A percentile compares a stretch with the other conserved stretches of the same genome.
Conservation (phyloP, 2,113 vertebrate genomes). For the Physeter macrocephalus region DNA sequence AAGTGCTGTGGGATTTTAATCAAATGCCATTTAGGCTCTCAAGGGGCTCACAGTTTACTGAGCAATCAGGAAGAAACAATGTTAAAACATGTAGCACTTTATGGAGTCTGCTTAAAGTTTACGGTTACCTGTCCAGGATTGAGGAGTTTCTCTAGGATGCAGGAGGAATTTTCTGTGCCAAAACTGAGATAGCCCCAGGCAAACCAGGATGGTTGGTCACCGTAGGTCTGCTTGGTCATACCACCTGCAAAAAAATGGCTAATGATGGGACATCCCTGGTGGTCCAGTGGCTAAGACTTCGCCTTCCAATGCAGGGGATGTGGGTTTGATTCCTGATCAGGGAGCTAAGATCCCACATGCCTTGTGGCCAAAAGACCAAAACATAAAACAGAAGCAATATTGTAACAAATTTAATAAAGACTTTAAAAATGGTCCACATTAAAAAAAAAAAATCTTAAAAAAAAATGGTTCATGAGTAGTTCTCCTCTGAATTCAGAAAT, state of each 20-base stretch:
- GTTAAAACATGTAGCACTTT: neutral
- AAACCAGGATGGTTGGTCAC: neutral
- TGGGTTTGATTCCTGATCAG: too few relatives aligned
- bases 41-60: neutral
- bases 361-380: too few relatives aligned
- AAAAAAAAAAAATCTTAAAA: too few relatives aligned
- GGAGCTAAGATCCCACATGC: too few relatives aligned
- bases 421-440: too few relatives aligned
- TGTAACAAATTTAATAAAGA: too few relatives aligned
- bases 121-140: neutral
- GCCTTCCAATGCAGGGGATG: too few relatives aligned
- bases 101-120: neutral
- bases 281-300: too few relatives aligned
- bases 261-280: too few relatives aligned
- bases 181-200: neutral
- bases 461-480: neutral
- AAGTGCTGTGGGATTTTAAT: neutral
- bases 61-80: neutral
- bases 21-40: neutral
- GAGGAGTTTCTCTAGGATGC: neutral
- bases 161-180: neutral
- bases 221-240: neutral
- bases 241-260: too few relatives aligned
- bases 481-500: neutral
- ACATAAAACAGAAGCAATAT: too few relatives aligned